Percentiles rank a stretch among this genome's conserved stretches.
Evolutionary conservation across 2,888 invertebrate species (phyloP).

Genomic region (Drosophila mimetica): DNA sequence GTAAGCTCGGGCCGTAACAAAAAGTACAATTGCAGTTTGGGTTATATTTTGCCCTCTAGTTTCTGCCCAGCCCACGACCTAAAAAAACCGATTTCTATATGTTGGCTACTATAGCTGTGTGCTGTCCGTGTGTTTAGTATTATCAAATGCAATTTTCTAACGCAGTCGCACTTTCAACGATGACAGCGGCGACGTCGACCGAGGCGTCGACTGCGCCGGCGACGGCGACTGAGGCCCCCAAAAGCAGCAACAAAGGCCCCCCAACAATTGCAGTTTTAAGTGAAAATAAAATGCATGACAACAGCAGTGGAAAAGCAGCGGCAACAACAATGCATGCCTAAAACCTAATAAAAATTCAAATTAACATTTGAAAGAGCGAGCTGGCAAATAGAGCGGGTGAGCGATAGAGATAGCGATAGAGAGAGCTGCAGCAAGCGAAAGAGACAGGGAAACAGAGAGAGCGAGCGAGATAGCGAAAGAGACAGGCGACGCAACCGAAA

Average conservation of each 20-base stretch:
- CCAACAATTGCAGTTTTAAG: conserved; percentile 56
- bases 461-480: conserved; percentile 31
- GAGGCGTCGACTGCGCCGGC: conserved; percentile 6
- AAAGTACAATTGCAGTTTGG: conserved; percentile 10
- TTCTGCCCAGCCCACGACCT: conserved; percentile 36
- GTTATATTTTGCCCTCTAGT: conserved; percentile 22
- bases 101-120: conserved; percentile 36
- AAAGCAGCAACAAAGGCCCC: conserved; percentile 47
- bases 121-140: conserved; percentile 52
- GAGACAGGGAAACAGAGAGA: conserved; percentile 13
- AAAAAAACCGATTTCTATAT: conserved; percentile 49
- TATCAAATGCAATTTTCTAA: conserved; percentile 82
- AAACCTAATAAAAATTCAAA: conserved; percentile 84
- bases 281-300: conserved; percentile 63
- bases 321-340: conserved; percentile 75
- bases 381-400: conserved; percentile 33
- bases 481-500: conserved; percentile 45
- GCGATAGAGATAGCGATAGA: neutral
- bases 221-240: conserved; percentile 35
- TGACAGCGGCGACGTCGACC: conserved; percentile 60
- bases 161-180: conserved; percentile 81
- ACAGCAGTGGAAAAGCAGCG: conserved; percentile 34
- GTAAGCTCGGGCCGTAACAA: neutral
- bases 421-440: neutral
- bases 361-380: conserved; percentile 80